These are phyloP conservation scores for Araneus ventricosus DNA, from an alignment of 1,140 invertebrate species.

Conservation along the genomic window DNA sequence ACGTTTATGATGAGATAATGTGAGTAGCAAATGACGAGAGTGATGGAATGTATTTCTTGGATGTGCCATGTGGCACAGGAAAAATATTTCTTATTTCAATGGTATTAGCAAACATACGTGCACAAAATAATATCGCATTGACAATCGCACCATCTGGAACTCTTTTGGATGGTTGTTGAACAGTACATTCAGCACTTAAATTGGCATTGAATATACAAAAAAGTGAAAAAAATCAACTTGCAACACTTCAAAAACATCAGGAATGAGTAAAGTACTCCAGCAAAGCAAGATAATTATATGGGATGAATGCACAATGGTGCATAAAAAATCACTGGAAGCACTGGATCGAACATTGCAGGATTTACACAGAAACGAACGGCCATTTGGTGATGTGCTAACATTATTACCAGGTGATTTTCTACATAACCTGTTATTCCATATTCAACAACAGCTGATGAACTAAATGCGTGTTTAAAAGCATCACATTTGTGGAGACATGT, in stretches of 20 bases:
- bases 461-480: not conserved
- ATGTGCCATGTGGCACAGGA: conserved; percentile 77
- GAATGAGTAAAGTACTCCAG: not conserved
- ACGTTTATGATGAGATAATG: not conserved
- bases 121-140: conserved; percentile 78
- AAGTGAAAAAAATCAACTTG: too few species aligned
- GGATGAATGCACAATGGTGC: too few species aligned
- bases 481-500: not conserved
- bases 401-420: not conserved
- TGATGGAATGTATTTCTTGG: conserved; percentile 74
- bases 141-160: not conserved
- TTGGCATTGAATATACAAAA: not conserved
- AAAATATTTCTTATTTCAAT: conserved; percentile 79
- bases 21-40: not conserved
- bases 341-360: too few species aligned
- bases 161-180: not conserved
- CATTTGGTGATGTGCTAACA: not conserved
- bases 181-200: not conserved
- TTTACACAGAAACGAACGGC: too few species aligned
- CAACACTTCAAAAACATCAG: too few species aligned
- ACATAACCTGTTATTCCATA: not conserved
- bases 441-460: conserved; percentile 76
- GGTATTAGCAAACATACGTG: conserved; percentile 73
- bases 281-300: not conserved
- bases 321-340: too few species aligned